Base-by-base conservation (phyloP, 2,888 invertebrate genomes). In the Lucinisca nassula region DNA sequence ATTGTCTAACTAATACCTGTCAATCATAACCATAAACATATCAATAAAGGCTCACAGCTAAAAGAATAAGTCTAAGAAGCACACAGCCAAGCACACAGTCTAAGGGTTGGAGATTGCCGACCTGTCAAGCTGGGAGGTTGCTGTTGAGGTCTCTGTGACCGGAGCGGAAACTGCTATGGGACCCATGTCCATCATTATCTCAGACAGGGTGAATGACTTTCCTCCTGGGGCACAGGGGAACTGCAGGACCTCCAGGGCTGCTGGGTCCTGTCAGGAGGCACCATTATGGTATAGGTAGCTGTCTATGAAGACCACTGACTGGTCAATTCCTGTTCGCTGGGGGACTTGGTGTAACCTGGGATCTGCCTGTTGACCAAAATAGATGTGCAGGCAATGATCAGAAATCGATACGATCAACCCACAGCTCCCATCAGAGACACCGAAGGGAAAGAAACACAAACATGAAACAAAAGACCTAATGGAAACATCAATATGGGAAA, bases 91-190 rank as follows among this genome's bases (percentile, higher is more conserved):
- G 55, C 32, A 84, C 30, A 74, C n/a, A 40, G 83, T 76, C 83
- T 45, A 55, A 8, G 35, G 58, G 49, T 72, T 37, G 27, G 79
- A 38, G 27, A 37, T 72, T 80, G 80, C 51, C 2, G 72, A 77
- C 70, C 67, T 77, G 79, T 84, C 84, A 84, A 12, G 37, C 74
- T 78, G 40, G 40, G 73, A 32, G 74, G 79, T 73, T 72, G 72
- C 35, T n/a, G 79, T 58, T 10, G 35, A 45, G 40, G 79, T 78
- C 40, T 79, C 70, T 83, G 78, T 78, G 78, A 79, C 83, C 61
- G 70, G 78, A 79, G 78, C 49, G 83, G 78, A 49, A 82, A 72
- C 84, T 79, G 84, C 79, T 84, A 45, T 84, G 37, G 84, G 78
- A n/a, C 37, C 79, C 38, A 79, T 79, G 51, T 73, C 79, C 73